Conservation (phyloP, 53 echinoderm and acorn worm species). For the Arbacia lixula region DNA sequence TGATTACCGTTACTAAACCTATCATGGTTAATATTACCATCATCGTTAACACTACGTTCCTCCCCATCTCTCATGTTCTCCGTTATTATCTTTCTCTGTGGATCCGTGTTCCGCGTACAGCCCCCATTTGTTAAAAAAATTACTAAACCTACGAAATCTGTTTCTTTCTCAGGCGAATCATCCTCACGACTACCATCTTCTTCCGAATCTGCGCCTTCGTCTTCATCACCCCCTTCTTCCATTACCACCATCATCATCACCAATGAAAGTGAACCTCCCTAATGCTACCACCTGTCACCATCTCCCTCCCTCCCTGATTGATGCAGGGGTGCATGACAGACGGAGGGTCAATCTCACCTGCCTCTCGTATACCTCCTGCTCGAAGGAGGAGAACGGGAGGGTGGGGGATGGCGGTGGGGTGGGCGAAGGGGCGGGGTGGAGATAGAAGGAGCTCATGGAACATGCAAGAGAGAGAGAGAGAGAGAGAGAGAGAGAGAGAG, state of each 20-base stretch:
- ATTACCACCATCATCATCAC: slow-evolving; percentile 55
- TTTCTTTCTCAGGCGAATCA: too few species aligned
- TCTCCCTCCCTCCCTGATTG: slow-evolving; percentile 41
- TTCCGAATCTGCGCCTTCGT: not conserved
- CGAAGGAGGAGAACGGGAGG: not conserved
- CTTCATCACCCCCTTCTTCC: slow-evolving; percentile 21
- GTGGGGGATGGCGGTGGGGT: not conserved
- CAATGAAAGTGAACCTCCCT: slow-evolving; percentile 49
- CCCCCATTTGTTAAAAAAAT: too few species aligned
- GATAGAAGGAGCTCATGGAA: not conserved
- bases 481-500: slow-evolving; percentile 18
- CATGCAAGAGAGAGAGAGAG: not conserved
- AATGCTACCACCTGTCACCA: slow-evolving; percentile 50
- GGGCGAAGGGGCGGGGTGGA: not conserved
- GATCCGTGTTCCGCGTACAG: too few species aligned
- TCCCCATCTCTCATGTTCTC: not conserved
- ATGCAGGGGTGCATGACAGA: slow-evolving; percentile 15
- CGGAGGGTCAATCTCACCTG: slow-evolving; percentile 34
- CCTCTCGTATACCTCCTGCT: too few species aligned
- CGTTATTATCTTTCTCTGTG: not conserved
- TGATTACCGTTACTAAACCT: not conserved
- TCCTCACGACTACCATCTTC: slow-evolving; percentile 5
- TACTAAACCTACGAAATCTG: too few species aligned
- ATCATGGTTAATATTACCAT: not conserved
- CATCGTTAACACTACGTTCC: not conserved